Percentiles rank a stretch among this genome's conserved stretches.
Evolutionary conservation across 2,888 invertebrate species (phyloP).

Genomic region (Plagodis pulveraria): DNA sequence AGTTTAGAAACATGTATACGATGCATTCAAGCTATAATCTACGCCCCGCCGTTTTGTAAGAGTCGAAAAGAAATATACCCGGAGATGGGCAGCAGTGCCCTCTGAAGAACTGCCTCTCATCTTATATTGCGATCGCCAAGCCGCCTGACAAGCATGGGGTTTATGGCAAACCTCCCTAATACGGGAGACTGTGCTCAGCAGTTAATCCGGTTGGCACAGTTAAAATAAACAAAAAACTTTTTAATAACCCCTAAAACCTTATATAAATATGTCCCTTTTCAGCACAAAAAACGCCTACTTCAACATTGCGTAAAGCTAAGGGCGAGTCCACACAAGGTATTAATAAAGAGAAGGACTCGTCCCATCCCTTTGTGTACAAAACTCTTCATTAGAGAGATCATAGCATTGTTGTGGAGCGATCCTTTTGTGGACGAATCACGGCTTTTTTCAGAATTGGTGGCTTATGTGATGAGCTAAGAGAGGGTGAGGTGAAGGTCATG

Average conservation of each 20-base stretch:
- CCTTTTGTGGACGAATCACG: constrained; percentile 62
- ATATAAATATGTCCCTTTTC: constrained; percentile 17
- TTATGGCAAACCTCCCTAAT: background rate
- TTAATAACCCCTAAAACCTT: background rate
- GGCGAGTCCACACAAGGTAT: constrained; percentile 58
- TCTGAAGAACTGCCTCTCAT: too few species aligned
- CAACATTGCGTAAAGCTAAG: constrained; percentile 31
- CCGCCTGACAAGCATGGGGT: too few species aligned
- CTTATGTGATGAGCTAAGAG: constrained; percentile 37
- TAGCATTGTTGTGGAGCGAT: constrained; percentile 69
- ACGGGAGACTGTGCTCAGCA: background rate
- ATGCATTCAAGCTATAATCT: too few species aligned
- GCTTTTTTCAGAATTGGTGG: constrained; percentile 54
- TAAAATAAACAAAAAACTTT: too few species aligned
- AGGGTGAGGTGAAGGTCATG: constrained; percentile 3
- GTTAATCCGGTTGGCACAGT: too few species aligned
- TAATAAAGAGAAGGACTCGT: constrained; percentile 68
- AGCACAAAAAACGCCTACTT: constrained; percentile 18
- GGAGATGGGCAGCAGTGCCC: too few species aligned
- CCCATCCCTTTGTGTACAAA: constrained; percentile 76
- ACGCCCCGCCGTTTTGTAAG: too few species aligned
- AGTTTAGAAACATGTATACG: too few species aligned
- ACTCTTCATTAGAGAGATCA: constrained; percentile 83
- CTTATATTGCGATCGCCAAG: too few species aligned
- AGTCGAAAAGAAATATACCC: too few species aligned